phyloP scores from a whole-genome alignment of 2,888 invertebrate genomes.

The Himalopsyche japonica region DNA sequence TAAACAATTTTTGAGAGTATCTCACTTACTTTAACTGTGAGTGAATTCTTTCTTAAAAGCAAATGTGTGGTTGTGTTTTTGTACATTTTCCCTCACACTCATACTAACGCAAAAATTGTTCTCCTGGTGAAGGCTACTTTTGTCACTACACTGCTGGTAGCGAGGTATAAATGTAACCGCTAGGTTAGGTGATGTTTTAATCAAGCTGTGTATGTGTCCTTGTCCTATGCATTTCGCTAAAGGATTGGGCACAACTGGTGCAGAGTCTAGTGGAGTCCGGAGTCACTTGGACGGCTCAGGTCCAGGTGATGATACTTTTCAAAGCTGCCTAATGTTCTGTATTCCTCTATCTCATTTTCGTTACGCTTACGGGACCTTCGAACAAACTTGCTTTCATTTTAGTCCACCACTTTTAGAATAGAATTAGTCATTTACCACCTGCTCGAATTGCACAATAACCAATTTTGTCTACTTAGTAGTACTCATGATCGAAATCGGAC shows the following conservation, averaged over 20 bases:
- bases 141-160: neutral
- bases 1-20: no score
- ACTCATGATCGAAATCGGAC: no score
- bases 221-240: constrained; percentile 43
- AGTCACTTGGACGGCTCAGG: constrained; percentile 80
- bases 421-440: no score
- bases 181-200: neutral
- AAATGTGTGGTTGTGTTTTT: no score
- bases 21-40: no score
- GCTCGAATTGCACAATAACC: no score
- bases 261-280: constrained; percentile 83
- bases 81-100: no score
- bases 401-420: no score
- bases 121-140: no score
- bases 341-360: constrained; percentile 1
- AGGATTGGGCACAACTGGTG: constrained; percentile 87
- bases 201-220: constrained; percentile 23
- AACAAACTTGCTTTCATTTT: neutral
- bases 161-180: neutral
- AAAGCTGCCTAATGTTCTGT: neutral
- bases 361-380: neutral
- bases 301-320: constrained; percentile 64
- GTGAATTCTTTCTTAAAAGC: no score
- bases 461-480: no score
- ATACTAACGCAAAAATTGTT: no score